Conservation (phyloP, 2,113 vertebrate genomes). For the Orcinus orca region DNA sequence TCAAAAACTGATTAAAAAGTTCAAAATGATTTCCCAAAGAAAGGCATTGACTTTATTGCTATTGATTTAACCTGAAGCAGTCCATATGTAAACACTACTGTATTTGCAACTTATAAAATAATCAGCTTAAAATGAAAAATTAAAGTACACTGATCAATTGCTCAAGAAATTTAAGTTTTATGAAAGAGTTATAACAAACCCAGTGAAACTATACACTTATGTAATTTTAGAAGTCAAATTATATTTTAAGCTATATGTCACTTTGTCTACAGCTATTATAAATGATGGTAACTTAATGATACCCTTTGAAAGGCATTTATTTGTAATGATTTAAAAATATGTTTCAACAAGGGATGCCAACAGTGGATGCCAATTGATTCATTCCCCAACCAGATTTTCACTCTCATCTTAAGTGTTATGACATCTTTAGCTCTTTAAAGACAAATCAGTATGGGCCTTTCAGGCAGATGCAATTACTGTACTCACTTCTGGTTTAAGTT, state of each 20-base stretch:
- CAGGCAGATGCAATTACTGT: neutral
- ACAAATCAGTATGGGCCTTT: neutral
- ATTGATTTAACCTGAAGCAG: conserved; percentile 29
- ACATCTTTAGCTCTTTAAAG: neutral
- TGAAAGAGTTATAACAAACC: neutral
- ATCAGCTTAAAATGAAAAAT: conserved; percentile 10
- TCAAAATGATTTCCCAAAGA: conserved; percentile 31
- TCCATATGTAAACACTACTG: neutral
- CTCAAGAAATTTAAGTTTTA: neutral
- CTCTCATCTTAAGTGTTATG: neutral
- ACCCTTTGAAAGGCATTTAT: neutral
- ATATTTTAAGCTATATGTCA: neutral
- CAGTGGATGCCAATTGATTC: neutral
- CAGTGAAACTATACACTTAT: neutral
- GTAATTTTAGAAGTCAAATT: neutral
- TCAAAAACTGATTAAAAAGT: conserved; percentile 18
- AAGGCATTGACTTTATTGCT: neutral
- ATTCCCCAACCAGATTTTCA: neutral
- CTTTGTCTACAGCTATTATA: neutral
- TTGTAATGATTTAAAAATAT: neutral
- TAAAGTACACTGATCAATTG: neutral
- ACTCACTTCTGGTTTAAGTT: neutral
- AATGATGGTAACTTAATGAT: neutral
- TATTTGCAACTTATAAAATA: conserved; percentile 19
- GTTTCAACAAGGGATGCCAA: neutral